phyloP scores from a whole-genome alignment of 2,888 invertebrate species.

The Tiliacea citrago region DNA sequence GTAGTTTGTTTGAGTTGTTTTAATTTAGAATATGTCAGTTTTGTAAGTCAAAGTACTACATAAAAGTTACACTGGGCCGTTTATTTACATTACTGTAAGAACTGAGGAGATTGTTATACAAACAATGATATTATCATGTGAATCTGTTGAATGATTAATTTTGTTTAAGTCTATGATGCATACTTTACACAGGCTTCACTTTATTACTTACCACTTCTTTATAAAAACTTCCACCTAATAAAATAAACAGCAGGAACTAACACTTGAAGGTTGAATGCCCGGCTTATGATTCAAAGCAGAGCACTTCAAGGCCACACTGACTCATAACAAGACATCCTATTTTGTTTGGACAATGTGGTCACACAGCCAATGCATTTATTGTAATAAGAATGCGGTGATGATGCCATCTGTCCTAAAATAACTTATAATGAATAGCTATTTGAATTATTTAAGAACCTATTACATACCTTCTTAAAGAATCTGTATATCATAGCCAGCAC shows the following conservation, averaged over 20 bases:
- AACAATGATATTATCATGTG: slow-evolving; percentile 15
- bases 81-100: slow-evolving; percentile 8
- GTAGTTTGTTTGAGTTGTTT: slow-evolving; percentile 23
- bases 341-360: slow-evolving; percentile 66
- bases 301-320: slow-evolving; percentile 76
- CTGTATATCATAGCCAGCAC: slow-evolving; percentile 91
- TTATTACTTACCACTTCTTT: neutral
- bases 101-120: slow-evolving; percentile 13
- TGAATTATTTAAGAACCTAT: slow-evolving; percentile 5
- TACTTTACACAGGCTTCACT: slow-evolving; percentile 6
- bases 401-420: slow-evolving; percentile 45
- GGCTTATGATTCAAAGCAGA: slow-evolving; percentile 75
- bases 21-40: slow-evolving; percentile 8
- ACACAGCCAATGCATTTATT: slow-evolving; percentile 33
- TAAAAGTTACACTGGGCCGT: neutral
- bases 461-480: slow-evolving; percentile 91
- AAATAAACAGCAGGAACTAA: slow-evolving; percentile 55
- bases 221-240: slow-evolving; percentile 16
- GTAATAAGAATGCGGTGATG: slow-evolving; percentile 32
- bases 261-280: slow-evolving; percentile 74
- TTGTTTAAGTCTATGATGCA: slow-evolving; percentile 8
- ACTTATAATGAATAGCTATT: slow-evolving; percentile 20
- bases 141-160: slow-evolving; percentile 7
- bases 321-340: slow-evolving; percentile 70
- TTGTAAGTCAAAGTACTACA: neutral